Conservation (phyloP, 2,797 vertebrate species). For the Trichosurus vulpecula region DNA sequence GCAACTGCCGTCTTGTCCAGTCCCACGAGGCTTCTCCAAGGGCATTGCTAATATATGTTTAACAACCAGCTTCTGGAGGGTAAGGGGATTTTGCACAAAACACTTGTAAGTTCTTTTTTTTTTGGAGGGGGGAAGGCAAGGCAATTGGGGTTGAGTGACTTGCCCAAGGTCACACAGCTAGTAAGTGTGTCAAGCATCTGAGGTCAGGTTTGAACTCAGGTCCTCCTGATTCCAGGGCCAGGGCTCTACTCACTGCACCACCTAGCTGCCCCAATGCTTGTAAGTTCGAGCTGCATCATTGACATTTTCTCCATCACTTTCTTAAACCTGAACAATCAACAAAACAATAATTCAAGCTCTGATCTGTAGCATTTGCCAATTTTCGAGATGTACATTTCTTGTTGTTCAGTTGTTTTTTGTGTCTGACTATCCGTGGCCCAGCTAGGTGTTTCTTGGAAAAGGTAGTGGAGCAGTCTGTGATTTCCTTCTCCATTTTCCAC, state of each 20-base stretch:
- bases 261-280: too few relatives aligned
- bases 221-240: too few relatives aligned
- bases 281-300: not conserved
- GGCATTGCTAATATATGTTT: not conserved
- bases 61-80: not conserved
- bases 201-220: too few relatives aligned
- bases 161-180: too few relatives aligned
- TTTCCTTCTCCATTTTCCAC: not conserved
- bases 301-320: not conserved
- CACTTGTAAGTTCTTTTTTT: not conserved
- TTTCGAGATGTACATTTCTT: not conserved
- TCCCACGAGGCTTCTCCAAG: not conserved
- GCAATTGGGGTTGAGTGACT: too few relatives aligned
- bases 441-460: not conserved
- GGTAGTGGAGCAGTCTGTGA: not conserved
- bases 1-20: not conserved
- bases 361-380: not conserved
- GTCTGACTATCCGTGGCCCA: not conserved
- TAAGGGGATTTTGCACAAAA: not conserved
- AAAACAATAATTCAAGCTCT: not conserved
- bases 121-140: too few relatives aligned
- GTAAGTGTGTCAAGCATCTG: too few relatives aligned
- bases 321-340: not conserved
- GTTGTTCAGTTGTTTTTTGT: not conserved
- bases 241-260: too few relatives aligned